Conservation (phyloP, 2,113 vertebrate species). For the Ellobius talpinus region DNA sequence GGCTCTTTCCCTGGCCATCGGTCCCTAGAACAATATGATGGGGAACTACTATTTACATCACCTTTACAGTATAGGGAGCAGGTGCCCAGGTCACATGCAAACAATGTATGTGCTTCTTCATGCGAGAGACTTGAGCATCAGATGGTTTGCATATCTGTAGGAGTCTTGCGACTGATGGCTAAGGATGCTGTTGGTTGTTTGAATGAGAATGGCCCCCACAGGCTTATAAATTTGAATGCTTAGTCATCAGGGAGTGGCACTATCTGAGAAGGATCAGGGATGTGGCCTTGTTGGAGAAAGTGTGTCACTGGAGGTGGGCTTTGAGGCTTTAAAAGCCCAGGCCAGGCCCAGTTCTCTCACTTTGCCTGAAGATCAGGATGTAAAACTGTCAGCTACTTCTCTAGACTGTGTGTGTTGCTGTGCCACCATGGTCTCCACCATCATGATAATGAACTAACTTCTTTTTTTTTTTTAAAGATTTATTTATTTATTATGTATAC, state of each 20-base stretch:
- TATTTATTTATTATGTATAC: too few species aligned
- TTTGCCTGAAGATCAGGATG: not conserved
- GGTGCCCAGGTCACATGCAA: not conserved
- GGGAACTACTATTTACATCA: not conserved
- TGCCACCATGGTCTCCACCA: not conserved
- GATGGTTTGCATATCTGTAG: too few species aligned
- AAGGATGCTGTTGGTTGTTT: not conserved
- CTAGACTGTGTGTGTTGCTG: not conserved
- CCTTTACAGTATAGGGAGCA: not conserved
- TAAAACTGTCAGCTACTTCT: not conserved
- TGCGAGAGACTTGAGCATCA: not conserved
- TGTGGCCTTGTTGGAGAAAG: not conserved
- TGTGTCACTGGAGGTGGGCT: not conserved
- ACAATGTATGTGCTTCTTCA: not conserved
- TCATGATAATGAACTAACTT: not conserved
- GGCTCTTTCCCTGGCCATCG: not conserved
- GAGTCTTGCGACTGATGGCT: not conserved
- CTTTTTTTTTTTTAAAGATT: too few species aligned
- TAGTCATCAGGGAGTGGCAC: not conserved
- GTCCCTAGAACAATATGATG: not conserved
- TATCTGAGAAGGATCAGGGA: not conserved
- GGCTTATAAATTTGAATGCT: not conserved
- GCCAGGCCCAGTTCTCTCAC: not conserved
- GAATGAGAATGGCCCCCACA: not conserved
- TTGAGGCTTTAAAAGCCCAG: not conserved